Base-by-base conservation (phyloP, 2,888 invertebrate species). In the Folsomia manolachei region DNA sequence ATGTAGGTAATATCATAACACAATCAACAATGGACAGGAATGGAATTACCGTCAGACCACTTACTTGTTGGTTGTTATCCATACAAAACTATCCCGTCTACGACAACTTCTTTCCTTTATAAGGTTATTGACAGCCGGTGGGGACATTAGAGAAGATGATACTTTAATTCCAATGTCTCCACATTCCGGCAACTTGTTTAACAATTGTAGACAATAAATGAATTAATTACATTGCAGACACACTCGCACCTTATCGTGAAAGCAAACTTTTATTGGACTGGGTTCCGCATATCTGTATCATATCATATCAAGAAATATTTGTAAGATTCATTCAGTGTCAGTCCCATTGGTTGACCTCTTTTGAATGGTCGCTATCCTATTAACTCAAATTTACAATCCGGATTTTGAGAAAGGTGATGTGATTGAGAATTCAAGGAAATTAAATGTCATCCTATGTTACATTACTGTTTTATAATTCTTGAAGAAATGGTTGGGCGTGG, bases 181-280 rank as follows among this genome's bases (percentile, higher is more conserved):
- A 24, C 67, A 67, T 67, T 67, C 67, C 67, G 23, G 67, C 25
- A 67, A 67, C 56, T 67, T 67, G 67, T 60, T 56, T 27, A 67
- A 67, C 67, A 67, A 14, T 24, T 51, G 2, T 24, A 25, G 67
- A 67, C 56, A 67, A 53, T 53, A 67, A 51, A 67, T 53, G 67
- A 67, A 67, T 67, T 67, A 67, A 67, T 67, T 67, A 60, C 60
- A 21, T n/a, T n/a, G n/a, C n/a, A n/a, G n/a, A n/a, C 2, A 60
- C 25, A 56, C 56, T 56, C 21, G 21, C n/a, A 4, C 39, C 39
- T 39, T 39, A 39, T 39, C 39, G 39, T 39, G 14, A n/a, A n/a
- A 39, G 14, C 39, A 4, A 39, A 14, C 39, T 14, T 39, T 39
- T 39, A 39, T 39, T 39, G 39, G 39, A 39, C 39, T 4, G 14